phyloP scores from a whole-genome alignment of 2,113 vertebrate species.

The Motacilla tschutschensis region DNA sequence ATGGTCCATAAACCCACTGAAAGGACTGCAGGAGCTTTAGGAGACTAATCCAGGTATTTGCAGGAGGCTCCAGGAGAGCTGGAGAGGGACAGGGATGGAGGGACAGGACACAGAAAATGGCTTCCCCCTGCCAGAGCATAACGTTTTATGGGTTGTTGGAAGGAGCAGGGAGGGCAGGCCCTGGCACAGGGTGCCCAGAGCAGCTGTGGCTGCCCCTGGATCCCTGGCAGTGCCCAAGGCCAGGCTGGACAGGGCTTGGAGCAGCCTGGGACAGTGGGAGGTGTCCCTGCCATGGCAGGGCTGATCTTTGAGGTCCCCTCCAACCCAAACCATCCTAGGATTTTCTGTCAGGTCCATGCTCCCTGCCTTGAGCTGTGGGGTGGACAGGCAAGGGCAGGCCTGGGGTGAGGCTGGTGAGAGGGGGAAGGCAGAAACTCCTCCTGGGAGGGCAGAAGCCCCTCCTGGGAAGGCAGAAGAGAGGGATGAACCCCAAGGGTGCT shows the following conservation, averaged over 20 bases:
- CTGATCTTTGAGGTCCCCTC: background rate
- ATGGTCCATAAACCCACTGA: rapidly evolving
- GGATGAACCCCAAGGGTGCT: no score
- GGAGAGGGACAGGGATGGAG: background rate
- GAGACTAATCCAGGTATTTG: background rate
- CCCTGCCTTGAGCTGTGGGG: background rate
- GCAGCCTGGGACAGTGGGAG: background rate
- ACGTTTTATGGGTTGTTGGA: rapidly evolving
- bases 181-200: background rate
- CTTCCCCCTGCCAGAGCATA: background rate
- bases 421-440: background rate
- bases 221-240: background rate
- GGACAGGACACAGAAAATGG: background rate
- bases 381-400: background rate
- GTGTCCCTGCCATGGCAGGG: background rate
- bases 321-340: background rate
- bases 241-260: background rate
- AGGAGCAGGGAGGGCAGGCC: background rate
- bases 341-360: rapidly evolving
- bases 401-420: rapidly evolving
- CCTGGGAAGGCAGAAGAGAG: rapidly evolving
- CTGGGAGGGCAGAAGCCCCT: background rate
- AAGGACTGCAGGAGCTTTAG: background rate
- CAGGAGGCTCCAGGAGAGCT: background rate
- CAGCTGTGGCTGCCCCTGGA: background rate